Evolutionary conservation across 2,797 vertebrate species (phyloP).

Genomic region (Microcaecilia unicolor): DNA sequence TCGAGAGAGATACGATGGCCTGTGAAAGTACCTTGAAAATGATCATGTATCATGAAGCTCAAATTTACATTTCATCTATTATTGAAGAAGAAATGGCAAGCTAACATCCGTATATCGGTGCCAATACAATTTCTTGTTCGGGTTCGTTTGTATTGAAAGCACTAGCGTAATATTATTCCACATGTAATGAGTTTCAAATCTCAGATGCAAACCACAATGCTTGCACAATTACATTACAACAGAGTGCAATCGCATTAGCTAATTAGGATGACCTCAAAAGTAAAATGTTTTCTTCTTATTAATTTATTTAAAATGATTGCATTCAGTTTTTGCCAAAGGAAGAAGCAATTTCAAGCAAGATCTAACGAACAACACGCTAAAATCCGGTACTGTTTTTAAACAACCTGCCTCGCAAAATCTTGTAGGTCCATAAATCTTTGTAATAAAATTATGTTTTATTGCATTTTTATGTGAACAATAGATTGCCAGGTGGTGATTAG

Average conservation of each 20-base stretch:
- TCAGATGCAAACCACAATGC: background rate
- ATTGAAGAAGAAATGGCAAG: background rate
- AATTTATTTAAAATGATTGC: slow-evolving; percentile 14
- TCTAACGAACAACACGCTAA: background rate
- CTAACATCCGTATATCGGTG: background rate
- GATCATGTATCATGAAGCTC: background rate
- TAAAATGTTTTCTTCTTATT: slow-evolving; percentile 3
- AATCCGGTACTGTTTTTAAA: too few relatives aligned
- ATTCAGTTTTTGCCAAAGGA: slow-evolving; percentile 11
- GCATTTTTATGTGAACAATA: too few relatives aligned
- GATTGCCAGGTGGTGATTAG: too few relatives aligned
- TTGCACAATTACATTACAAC: background rate
- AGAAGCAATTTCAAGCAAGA: slow-evolving; percentile 1
- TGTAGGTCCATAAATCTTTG: too few relatives aligned
- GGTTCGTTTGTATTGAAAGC: background rate
- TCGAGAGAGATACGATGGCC: too few relatives aligned
- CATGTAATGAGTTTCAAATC: background rate
- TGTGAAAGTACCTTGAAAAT: accelerated
- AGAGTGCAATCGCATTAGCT: background rate
- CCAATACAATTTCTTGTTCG: too few relatives aligned
- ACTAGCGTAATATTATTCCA: background rate
- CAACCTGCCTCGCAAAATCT: too few relatives aligned
- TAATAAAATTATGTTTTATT: too few relatives aligned
- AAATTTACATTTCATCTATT: background rate
- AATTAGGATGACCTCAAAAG: slow-evolving; percentile 11